Conservation (phyloP, 2,797 vertebrate species). For the Paratrypauchen microcephalus region DNA sequence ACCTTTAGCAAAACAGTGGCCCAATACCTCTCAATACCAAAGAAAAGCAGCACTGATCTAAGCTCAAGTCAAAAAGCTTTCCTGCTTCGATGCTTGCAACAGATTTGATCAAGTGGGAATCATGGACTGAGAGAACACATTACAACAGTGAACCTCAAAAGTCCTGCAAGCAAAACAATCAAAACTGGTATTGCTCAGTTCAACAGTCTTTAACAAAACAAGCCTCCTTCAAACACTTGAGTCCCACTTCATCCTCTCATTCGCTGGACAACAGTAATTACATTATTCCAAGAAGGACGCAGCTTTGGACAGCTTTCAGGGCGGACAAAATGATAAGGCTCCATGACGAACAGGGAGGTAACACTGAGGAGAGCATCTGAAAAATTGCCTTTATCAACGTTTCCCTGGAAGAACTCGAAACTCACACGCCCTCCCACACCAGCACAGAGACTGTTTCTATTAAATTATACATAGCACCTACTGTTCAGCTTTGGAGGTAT, state of each 20-base stretch:
- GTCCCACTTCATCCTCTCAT: slow-evolving; percentile 14
- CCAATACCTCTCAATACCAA: background rate
- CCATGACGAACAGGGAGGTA: slow-evolving; percentile 29
- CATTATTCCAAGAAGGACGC: slow-evolving; percentile 31
- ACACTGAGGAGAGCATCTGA: slow-evolving; percentile 35
- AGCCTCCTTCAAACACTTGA: slow-evolving; percentile 15
- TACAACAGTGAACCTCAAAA: background rate
- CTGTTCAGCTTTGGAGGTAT: slow-evolving; percentile 18
- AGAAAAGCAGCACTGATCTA: background rate
- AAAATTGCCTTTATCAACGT: slow-evolving; percentile 55
- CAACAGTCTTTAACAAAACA: background rate
- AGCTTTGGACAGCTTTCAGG: slow-evolving; percentile 28
- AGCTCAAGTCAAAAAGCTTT: background rate
- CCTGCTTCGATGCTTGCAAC: background rate
- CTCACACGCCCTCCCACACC: slow-evolving; percentile 36
- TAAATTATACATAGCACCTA: slow-evolving; percentile 21
- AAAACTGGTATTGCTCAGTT: background rate
- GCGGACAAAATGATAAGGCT: slow-evolving; percentile 31
- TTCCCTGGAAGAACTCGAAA: slow-evolving; percentile 20
- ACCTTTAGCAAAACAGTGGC: background rate
- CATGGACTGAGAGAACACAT: background rate
- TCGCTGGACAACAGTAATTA: slow-evolving; percentile 43
- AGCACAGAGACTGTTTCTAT: slow-evolving; percentile 28
- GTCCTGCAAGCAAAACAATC: background rate
- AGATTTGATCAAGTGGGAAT: background rate